Evolutionary conservation across 2,113 vertebrate genomes (phyloP), one percentile per base, ranked within the genome.

Genomic region (Castor canadensis): DNA sequence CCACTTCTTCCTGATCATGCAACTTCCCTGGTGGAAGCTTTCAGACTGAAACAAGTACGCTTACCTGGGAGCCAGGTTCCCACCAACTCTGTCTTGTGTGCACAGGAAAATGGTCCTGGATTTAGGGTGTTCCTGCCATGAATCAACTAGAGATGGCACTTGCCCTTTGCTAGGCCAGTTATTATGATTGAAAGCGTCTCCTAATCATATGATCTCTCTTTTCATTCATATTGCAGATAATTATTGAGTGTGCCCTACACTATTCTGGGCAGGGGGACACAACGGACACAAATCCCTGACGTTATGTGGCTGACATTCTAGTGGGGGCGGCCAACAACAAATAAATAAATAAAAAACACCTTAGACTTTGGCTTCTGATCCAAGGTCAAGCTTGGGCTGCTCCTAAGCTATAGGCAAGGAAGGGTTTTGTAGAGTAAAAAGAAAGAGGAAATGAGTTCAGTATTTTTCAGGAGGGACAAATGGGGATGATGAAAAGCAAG

Each of bases 11-110:
- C 99, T 72, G 98, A 98, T 30, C 98, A 98, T 0, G 99, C 99
- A 1, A 98, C 99, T 0, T 98, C 98, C 98, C 98, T 99, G 92
- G 97, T 99, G 95, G 99, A 99, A 96, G 99, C 99, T 84, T 99
- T 99, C 98, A 99, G 98, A 94, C 98, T 99, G 91, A 99, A 99
- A 98, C 99, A 99, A 98, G 99, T 99, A 99, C 97, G 99, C 95
- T 97, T 80, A 43, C 43, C 16, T 0, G 47, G 67, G 20, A 87
- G 43, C 11, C 9, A 2, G 49, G 69, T 32, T n/a, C 52, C 17
- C 3, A 15, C n/a, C 73, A 6, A 5, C 45, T 22, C 35, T n/a
- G 24, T 22, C 17, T 58, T 22, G 56, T 58, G 17, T 12, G 17
- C 17, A 20, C n/a, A 17, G 47, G 62, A 82, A 28, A 43, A 38